Percentiles rank a stretch among this genome's conserved stretches.
Evolutionary conservation across 23 tunicate genomes (phyloP).

Genomic region (Pegea sp.): DNA sequence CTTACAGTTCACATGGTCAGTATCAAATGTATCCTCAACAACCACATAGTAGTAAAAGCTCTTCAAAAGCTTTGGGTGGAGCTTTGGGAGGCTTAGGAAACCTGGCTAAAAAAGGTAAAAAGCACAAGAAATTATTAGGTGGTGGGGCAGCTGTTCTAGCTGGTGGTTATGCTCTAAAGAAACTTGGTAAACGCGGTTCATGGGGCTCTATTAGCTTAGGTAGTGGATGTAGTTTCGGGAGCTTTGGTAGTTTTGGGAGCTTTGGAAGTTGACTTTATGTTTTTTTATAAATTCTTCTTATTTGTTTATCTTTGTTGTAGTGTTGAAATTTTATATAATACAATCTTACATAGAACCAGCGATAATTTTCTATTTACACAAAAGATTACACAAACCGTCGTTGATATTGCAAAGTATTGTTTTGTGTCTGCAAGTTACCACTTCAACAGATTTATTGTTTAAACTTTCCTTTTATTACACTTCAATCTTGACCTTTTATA

Average conservation of each 20-base stretch:
- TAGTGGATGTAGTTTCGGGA: slow-evolving; percentile 33
- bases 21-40: slow-evolving; percentile 2
- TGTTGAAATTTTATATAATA: too few species aligned
- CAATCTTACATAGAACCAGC: too few species aligned
- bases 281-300: too few species aligned
- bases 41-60: slow-evolving; percentile 7
- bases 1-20: neutral
- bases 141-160: slow-evolving; percentile 45
- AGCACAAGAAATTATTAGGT: slow-evolving; percentile 44
- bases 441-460: too few species aligned
- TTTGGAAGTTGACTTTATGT: slow-evolving; percentile 18
- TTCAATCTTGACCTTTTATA: too few species aligned
- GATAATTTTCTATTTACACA: too few species aligned
- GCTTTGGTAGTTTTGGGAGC: slow-evolving; percentile 53
- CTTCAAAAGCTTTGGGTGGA: slow-evolving; percentile 19
- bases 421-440: too few species aligned
- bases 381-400: too few species aligned
- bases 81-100: slow-evolving; percentile 12
- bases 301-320: too few species aligned
- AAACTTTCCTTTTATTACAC: too few species aligned
- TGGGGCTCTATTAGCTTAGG: slow-evolving; percentile 44
- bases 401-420: too few species aligned
- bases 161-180: slow-evolving; percentile 46
- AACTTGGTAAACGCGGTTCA: slow-evolving; percentile 18
- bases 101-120: slow-evolving; percentile 20